phyloP scores from a whole-genome alignment of 2,113 vertebrate species.

The Eptesicus fuscus region DNA sequence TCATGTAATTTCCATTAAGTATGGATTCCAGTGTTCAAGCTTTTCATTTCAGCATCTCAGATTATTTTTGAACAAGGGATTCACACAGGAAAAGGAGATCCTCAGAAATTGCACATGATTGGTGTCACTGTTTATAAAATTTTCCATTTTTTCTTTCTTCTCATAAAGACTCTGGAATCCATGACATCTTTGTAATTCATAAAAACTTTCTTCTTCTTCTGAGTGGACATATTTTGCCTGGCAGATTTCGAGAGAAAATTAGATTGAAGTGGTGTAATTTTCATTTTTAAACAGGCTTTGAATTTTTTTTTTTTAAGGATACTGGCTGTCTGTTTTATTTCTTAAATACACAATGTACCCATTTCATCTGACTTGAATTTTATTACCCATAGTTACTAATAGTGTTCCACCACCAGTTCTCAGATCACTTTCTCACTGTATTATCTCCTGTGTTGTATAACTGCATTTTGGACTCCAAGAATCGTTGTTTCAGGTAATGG shows the following conservation, averaged over 20 bases:
- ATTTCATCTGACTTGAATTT: not conserved
- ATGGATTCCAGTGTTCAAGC: not conserved
- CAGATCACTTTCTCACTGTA: not conserved
- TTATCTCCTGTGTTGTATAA: not conserved
- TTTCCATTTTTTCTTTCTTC: constrained; percentile 46
- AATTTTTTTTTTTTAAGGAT: not conserved
- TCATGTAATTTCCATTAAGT: constrained; percentile 50
- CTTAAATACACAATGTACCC: not conserved
- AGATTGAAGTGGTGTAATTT: constrained; percentile 15
- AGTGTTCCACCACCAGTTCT: not conserved
- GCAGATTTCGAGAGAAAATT: not conserved
- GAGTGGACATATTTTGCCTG: not conserved
- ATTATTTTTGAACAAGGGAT: constrained; percentile 21
- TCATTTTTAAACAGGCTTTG: not conserved
- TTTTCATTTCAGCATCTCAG: constrained; percentile 47
- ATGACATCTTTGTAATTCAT: constrained; percentile 23
- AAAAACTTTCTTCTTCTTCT: constrained; percentile 12
- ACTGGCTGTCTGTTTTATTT: not conserved
- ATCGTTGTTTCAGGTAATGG: not conserved
- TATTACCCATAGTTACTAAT: not conserved
- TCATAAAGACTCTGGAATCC: not conserved
- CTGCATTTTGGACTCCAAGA: not conserved
- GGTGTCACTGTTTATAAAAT: constrained; percentile 24
- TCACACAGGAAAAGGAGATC: constrained; percentile 15
- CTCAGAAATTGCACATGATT: not conserved